Percentiles rank a stretch among this genome's conserved stretches.
Evolutionary conservation across 2,113 vertebrate genomes (phyloP).

Genomic region (Procavia capensis): DNA sequence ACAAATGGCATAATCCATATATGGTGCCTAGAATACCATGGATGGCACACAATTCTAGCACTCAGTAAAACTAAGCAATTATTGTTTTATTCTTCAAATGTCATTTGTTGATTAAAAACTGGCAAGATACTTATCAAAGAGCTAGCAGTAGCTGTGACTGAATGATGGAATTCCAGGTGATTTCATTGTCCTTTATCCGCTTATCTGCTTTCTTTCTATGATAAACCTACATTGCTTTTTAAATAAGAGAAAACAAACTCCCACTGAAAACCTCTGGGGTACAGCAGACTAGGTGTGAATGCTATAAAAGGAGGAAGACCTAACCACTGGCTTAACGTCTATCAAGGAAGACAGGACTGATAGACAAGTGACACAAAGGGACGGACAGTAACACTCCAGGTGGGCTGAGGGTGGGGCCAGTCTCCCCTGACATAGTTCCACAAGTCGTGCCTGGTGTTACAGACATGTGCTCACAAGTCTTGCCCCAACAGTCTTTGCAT

Average conservation of each 20-base stretch:
- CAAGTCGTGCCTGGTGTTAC: neutral
- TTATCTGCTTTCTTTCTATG: neutral
- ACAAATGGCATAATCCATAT: neutral
- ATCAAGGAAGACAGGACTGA: neutral
- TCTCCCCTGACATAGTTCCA: neutral
- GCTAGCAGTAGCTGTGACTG: neutral
- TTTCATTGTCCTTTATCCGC: constrained; percentile 11
- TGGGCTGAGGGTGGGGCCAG: no score
- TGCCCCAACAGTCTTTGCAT: neutral
- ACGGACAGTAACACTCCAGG: neutral
- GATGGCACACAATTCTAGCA: neutral
- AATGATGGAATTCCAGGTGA: neutral
- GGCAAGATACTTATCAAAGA: neutral
- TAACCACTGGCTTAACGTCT: neutral
- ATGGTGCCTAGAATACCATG: neutral
- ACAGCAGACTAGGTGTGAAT: neutral
- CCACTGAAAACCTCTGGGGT: neutral
- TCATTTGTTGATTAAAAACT: neutral
- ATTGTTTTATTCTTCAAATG: neutral
- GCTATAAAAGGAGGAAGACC: neutral
- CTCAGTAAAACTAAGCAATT: neutral
- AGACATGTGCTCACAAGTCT: neutral
- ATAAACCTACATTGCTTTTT: neutral
- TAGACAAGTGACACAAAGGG: neutral
- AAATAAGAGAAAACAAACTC: neutral